Evolutionary conservation across 2,888 invertebrate species (phyloP).

Genomic region (Pyrrhosoma nymphula): DNA sequence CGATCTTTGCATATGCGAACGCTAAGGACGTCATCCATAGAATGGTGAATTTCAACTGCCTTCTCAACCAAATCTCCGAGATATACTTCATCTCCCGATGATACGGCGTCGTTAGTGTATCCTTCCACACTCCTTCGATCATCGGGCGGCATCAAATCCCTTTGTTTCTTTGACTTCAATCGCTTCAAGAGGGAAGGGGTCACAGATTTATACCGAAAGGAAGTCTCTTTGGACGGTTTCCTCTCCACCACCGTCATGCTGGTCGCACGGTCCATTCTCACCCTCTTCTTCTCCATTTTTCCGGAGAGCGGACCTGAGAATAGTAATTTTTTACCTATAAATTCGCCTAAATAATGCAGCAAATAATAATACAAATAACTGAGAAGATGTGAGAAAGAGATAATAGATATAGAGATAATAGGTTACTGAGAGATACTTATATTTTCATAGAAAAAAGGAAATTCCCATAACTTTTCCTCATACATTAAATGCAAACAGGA

Average conservation of each 20-base stretch:
- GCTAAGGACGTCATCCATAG: conserved; percentile 75
- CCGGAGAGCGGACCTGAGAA: conserved; percentile 14
- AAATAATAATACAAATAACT: not conserved
- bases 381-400: too few species aligned
- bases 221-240: conserved; percentile 69
- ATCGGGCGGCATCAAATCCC: conserved; percentile 36
- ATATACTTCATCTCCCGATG: conserved; percentile 66
- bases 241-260: conserved; percentile 77
- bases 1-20: conserved; percentile 81
- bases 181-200: conserved; percentile 72
- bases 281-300: conserved; percentile 73
- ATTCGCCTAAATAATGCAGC: not conserved
- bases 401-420: too few species aligned
- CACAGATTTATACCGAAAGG: conserved; percentile 72
- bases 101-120: conserved; percentile 45
- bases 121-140: conserved; percentile 14
- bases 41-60: conserved; percentile 69
- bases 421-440: too few species aligned
- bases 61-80: conserved; percentile 53
- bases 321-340: conserved; percentile 29
- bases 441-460: too few species aligned
- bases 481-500: not conserved
- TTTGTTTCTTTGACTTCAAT: conserved; percentile 48
- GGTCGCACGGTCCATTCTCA: conserved; percentile 77
- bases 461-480: too few species aligned